These are phyloP conservation scores for mouse (Mus musculus) DNA, from an alignment of 2,113 vertebrate genomes.

Conservation along the genomic window GRCm39 chr10:39652001-39652500, in stretches of 20 bases:
- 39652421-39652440: background rate
- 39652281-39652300: background rate
- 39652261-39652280: background rate
- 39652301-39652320: background rate
- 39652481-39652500: background rate
- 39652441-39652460: too few species aligned
- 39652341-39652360: background rate
- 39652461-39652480: background rate
- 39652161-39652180: slow-evolving; percentile 38
- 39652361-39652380: background rate
- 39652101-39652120: background rate
- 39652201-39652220: background rate
- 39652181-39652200: slow-evolving; percentile 8
- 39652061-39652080: slow-evolving; percentile 19
- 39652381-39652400: background rate
- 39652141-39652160: slow-evolving; percentile 16
- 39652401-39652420: background rate
- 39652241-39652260: background rate
- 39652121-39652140: background rate
- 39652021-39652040: too few species aligned
- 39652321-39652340: background rate
- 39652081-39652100: slow-evolving; percentile 27
- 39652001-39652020: too few species aligned
- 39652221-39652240: background rate
- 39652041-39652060: background rate